A percentile compares a stretch with the other conserved stretches of the same genome.
Conservation (phyloP, 1,140 invertebrate species). For the Tetranychus cinnabarinus region DNA sequence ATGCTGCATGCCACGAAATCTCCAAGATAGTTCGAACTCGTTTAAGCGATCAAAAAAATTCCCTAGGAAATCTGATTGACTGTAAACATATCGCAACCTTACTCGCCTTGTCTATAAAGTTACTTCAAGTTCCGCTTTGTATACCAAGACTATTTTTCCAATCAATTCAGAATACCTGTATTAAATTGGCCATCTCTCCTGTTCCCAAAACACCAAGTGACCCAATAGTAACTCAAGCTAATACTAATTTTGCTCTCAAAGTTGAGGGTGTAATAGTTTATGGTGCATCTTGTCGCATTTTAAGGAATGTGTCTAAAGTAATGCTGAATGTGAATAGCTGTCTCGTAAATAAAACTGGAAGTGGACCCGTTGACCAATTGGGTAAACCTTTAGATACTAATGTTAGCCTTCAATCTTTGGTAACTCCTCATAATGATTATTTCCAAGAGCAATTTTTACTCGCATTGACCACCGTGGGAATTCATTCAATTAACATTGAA, state of each 20-base stretch:
- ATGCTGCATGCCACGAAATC: neutral
- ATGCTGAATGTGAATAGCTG: conserved; percentile 41
- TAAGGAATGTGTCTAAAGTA: conserved; percentile 40
- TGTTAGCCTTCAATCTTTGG: conserved; percentile 31
- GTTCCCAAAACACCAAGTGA: conserved; percentile 50
- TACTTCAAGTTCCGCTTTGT: conserved; percentile 37
- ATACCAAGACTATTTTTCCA: conserved; percentile 72
- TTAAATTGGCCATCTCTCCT: conserved; percentile 52
- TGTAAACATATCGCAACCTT: conserved; percentile 35
- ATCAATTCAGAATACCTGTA: conserved; percentile 50
- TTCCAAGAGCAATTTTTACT: conserved; percentile 52
- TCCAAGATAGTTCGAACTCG: neutral
- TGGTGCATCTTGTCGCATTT: conserved; percentile 25
- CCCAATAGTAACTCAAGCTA: conserved; percentile 39
- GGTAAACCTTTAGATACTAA: conserved; percentile 19
- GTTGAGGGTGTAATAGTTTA: conserved; percentile 50
- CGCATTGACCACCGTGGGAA: conserved; percentile 24
- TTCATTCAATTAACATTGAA: conserved; percentile 36
- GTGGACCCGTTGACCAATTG: neutral
- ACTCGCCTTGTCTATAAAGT: conserved; percentile 35
- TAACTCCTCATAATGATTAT: conserved; percentile 50
- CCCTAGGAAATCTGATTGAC: neutral
- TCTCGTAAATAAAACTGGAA: conserved; percentile 22
- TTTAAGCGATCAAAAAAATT: neutral
- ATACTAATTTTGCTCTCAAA: conserved; percentile 53